Percentiles rank a stretch among this genome's conserved stretches.
These are phyloP conservation scores for Danio choprae DNA, from an alignment of 2,797 vertebrate species.

Conservation along the genomic window DNA sequence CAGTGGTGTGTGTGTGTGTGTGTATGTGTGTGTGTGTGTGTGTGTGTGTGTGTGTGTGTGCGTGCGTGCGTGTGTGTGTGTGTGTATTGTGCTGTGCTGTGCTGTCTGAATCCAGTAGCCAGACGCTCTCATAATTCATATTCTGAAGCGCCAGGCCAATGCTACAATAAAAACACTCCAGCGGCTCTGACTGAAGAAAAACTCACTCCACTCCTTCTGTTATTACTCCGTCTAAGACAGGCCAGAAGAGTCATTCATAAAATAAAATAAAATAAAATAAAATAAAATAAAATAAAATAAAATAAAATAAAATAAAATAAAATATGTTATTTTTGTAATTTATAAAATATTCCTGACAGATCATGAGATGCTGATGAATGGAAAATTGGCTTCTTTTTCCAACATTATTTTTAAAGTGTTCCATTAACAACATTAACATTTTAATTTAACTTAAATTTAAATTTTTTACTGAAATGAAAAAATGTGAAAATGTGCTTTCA, in stretches of 20 bases:
- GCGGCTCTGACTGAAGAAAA: constrained; percentile 51
- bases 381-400: background rate
- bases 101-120: constrained; percentile 53
- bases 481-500: no score
- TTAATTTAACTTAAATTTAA: no score
- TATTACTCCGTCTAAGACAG: constrained; percentile 8
- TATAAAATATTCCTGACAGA: background rate
- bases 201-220: constrained; percentile 33
- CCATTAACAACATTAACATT: no score
- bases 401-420: no score
- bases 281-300: no score
- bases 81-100: background rate
- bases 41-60: constrained; percentile 1
- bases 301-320: no score
- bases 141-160: constrained; percentile 47
- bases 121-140: constrained; percentile 53
- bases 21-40: no score
- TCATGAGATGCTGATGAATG: background rate
- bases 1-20: constrained; percentile 6
- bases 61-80: no score
- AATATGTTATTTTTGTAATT: no score
- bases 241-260: no score
- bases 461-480: no score
- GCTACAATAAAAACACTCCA: constrained; percentile 52
- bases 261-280: no score